phyloP scores from a whole-genome alignment of 1,140 invertebrate genomes.

The Diplogasteroides magnus region DNA sequence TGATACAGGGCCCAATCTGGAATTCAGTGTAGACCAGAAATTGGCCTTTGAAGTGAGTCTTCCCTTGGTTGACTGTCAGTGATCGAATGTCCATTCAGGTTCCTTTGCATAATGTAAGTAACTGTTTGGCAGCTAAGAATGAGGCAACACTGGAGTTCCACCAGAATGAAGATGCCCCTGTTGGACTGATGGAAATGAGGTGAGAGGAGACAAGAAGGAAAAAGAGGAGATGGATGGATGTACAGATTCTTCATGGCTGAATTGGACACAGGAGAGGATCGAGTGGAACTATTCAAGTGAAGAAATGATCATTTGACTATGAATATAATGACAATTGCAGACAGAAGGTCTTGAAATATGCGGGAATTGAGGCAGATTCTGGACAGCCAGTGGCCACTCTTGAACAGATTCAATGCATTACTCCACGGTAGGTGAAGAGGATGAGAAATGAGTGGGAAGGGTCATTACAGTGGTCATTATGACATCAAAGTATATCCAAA shows the following conservation, averaged over 20 bases:
- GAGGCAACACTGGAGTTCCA: slow-evolving; percentile 98
- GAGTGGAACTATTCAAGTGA: not conserved
- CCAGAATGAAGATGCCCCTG: slow-evolving; percentile 94
- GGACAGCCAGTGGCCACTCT: slow-evolving; percentile 96
- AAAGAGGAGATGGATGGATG: slow-evolving; percentile 73
- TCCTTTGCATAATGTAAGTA: slow-evolving; percentile 87
- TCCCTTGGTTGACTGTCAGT: too few species aligned
- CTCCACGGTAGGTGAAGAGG: slow-evolving; percentile 75
- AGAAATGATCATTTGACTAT: not conserved
- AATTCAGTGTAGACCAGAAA: slow-evolving; percentile 72
- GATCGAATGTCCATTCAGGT: too few species aligned
- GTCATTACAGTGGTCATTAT: slow-evolving; percentile 82
- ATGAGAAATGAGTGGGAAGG: slow-evolving; percentile 8
- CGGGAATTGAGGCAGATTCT: slow-evolving; percentile 90
- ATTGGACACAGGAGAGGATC: slow-evolving; percentile 7
- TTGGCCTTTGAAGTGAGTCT: slow-evolving; percentile 77
- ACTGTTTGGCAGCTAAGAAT: slow-evolving; percentile 93
- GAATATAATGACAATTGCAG: too few species aligned
- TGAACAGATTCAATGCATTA: slow-evolving; percentile 91
- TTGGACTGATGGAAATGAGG: slow-evolving; percentile 91
- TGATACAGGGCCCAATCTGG: not conserved
- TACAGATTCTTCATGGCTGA: not conserved
- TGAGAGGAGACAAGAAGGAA: slow-evolving; percentile 67
- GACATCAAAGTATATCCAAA: slow-evolving; percentile 96
- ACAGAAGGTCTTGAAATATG: too few species aligned